phyloP scores from a whole-genome alignment of 2,888 invertebrate genomes.

The Ypsolopha scabrella region DNA sequence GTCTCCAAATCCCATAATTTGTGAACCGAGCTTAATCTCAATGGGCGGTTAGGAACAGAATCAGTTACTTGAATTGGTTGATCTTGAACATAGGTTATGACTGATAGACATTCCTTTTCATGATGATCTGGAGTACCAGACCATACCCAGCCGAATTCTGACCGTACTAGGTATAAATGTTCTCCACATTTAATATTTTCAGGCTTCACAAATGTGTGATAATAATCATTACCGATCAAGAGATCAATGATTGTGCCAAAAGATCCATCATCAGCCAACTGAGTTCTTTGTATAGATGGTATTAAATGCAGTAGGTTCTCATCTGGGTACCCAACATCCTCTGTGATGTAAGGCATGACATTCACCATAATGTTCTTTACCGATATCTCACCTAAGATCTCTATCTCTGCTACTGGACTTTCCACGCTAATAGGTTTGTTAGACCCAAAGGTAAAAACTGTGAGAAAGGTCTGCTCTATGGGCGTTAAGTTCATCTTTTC shows the following conservation, averaged over 20 bases:
- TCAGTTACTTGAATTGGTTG: not conserved
- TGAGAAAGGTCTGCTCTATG: too few species aligned
- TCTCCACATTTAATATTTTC: conserved; percentile 8
- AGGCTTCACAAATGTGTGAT: conserved; percentile 10
- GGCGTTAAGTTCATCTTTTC: too few species aligned
- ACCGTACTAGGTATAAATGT: conserved; percentile 11
- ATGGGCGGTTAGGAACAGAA: conserved; percentile 11
- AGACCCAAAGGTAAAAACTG: too few species aligned
- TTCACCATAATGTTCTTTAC: too few species aligned
- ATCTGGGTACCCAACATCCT: too few species aligned
- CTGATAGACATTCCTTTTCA: conserved; percentile 4
- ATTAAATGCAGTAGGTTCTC: too few species aligned
- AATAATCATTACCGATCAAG: conserved; percentile 15
- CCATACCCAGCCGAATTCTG: conserved; percentile 14
- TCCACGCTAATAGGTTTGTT: too few species aligned
- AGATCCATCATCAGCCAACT: not conserved
- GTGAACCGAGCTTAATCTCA: conserved; percentile 5
- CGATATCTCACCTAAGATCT: too few species aligned
- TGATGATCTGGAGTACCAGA: conserved; percentile 8
- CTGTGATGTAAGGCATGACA: too few species aligned
- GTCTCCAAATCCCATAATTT: too few species aligned
- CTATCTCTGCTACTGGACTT: too few species aligned
- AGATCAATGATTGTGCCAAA: conserved; percentile 9
- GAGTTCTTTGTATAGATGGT: not conserved
- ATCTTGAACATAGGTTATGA: conserved; percentile 11